A percentile compares a stretch with the other conserved stretches of the same genome.
These are phyloP conservation scores for Caenorhabditis remanei DNA, from an alignment of 1,140 invertebrate genomes.

Conservation along the genomic window DNA sequence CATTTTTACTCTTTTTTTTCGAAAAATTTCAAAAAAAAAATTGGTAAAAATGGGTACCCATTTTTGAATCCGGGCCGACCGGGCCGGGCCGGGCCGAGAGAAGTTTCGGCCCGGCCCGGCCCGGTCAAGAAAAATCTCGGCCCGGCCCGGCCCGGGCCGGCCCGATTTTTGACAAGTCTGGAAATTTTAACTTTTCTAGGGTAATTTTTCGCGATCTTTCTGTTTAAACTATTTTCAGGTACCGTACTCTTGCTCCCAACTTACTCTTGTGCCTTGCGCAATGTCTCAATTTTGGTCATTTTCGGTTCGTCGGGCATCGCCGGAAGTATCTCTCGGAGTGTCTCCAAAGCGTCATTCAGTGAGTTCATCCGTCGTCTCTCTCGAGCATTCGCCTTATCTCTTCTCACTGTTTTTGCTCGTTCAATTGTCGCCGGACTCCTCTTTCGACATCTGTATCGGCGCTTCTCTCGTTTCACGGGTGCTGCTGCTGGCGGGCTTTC, in stretches of 20 bases:
- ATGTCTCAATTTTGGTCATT: conserved; percentile 66
- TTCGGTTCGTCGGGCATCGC: conserved; percentile 60
- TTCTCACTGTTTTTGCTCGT: conserved; percentile 57
- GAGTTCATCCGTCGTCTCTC: conserved; percentile 62
- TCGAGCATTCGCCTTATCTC: conserved; percentile 65
- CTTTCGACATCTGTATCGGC: conserved; percentile 60
- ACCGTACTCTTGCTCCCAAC: neutral
- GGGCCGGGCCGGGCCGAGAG: too few species aligned
- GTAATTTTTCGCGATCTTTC: neutral
- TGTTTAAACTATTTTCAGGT: neutral
- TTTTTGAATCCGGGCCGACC: too few species aligned
- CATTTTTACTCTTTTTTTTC: too few species aligned
- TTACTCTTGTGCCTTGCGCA: conserved; percentile 61
- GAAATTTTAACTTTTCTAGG: too few species aligned
- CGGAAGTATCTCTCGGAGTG: conserved; percentile 56
- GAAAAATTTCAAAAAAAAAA: too few species aligned
- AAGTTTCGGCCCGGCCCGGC: too few species aligned
- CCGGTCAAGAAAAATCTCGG: too few species aligned
- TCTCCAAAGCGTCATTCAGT: conserved; percentile 63
- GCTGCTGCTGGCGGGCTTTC: neutral
- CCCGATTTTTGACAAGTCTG: too few species aligned
- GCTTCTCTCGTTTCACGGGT: conserved; percentile 58
- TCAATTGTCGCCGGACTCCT: conserved; percentile 61
- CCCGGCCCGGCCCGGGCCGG: too few species aligned
- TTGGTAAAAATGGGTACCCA: too few species aligned